These are phyloP conservation scores for Limenitis camilla DNA, from an alignment of 2,888 invertebrate species.

Conservation along the genomic window DNA sequence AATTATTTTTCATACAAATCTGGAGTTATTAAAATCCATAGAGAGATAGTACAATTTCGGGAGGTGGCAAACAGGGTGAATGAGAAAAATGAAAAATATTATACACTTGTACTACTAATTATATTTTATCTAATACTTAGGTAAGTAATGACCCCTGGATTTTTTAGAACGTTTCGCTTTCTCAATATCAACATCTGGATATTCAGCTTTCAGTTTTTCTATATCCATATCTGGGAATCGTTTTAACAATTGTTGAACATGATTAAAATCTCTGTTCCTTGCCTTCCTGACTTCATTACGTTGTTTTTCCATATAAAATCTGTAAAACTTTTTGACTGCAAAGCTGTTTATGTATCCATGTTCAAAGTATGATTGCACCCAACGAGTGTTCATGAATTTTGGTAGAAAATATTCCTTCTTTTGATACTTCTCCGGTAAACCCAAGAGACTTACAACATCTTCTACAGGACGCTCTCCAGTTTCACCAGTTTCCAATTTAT, in stretches of 20 bases:
- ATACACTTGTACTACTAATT: neutral
- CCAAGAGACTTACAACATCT: conserved; percentile 75
- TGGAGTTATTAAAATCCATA: no score
- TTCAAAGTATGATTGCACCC: conserved; percentile 75
- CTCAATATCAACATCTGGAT: conserved; percentile 84
- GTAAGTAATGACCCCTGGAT: conserved; percentile 77
- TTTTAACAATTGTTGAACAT: conserved; percentile 80
- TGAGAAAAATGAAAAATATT: no score
- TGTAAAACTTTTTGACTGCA: conserved; percentile 74
- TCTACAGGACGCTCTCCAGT: conserved; percentile 84
- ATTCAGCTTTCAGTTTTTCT: conserved; percentile 80
- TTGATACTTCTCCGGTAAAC: conserved; percentile 73
- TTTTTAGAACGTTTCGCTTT: conserved; percentile 74
- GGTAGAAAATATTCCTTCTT: conserved; percentile 79
- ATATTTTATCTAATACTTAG: conserved; percentile 45
- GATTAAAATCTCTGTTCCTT: conserved; percentile 77
- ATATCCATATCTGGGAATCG: conserved; percentile 85
- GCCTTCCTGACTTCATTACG: conserved; percentile 73
- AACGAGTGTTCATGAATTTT: conserved; percentile 77
- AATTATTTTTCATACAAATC: no score
- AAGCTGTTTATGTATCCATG: conserved; percentile 66
- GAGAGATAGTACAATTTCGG: no score
- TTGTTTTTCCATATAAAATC: conserved; percentile 79
- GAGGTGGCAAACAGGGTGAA: no score
- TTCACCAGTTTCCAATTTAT: conserved; percentile 90